A percentile compares a stretch with the other conserved stretches of the same genome.
phyloP scores from a whole-genome alignment of 2,797 vertebrate genomes.

The Rhinichthys osculus region DNA sequence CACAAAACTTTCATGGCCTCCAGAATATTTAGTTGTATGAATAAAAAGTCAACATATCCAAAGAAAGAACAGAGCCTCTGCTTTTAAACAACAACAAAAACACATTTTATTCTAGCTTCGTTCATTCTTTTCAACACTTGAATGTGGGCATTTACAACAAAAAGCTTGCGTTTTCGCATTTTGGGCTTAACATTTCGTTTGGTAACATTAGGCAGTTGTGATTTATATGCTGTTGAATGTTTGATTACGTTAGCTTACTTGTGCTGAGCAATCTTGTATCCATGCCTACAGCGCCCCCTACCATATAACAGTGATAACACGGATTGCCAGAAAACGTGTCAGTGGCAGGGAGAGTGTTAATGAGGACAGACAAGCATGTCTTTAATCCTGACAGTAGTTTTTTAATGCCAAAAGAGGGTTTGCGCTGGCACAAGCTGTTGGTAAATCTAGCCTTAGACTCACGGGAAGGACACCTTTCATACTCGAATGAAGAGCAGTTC shows the following conservation, averaged over 20 bases:
- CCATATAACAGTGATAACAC: neutral
- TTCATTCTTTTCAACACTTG: neutral
- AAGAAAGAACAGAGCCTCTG: no score
- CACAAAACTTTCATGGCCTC: neutral
- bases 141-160: neutral
- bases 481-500: neutral
- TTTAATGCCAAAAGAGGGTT: no score
- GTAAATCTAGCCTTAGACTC: no score
- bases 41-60: no score
- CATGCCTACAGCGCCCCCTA: neutral
- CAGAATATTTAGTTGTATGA: no score
- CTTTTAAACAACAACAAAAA: neutral
- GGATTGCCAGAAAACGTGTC: neutral
- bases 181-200: neutral
- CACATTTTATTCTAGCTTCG: neutral
- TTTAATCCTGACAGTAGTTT: no score
- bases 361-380: no score
- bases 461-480: neutral
- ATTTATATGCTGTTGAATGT: neutral
- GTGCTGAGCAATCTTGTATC: neutral
- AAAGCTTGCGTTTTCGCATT: no score
- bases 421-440: no score
- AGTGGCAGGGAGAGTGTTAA: neutral
- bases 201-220: neutral
- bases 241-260: neutral